These are phyloP conservation scores for Apomyelois bistriatella DNA, from an alignment of 2,888 invertebrate genomes.

Conservation along the genomic window DNA sequence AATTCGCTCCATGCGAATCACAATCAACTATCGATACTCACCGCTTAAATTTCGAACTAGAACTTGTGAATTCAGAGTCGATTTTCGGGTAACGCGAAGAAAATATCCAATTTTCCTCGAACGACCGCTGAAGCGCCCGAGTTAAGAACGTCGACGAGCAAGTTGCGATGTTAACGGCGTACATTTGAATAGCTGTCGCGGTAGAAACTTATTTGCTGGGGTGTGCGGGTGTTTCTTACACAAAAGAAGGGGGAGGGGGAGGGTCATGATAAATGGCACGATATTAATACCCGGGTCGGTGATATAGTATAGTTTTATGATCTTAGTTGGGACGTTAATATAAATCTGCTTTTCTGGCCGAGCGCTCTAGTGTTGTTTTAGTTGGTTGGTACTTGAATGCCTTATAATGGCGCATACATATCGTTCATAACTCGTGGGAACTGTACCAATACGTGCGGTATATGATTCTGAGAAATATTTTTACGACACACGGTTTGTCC, in stretches of 20 bases:
- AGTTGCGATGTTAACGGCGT: conserved; percentile 72
- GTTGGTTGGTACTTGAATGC: conserved; percentile 32
- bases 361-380: conserved; percentile 47
- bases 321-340: conserved; percentile 75
- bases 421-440: background rate
- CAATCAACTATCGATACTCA: conserved; percentile 37
- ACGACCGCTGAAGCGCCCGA: conserved; percentile 72
- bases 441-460: background rate
- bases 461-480: background rate
- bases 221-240: conserved; percentile 74
- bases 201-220: conserved; percentile 70
- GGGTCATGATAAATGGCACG: conserved; percentile 74
- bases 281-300: conserved; percentile 71
- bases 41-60: conserved; percentile 38
- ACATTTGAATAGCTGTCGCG: conserved; percentile 71
- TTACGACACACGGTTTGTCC: background rate
- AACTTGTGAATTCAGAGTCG: conserved; percentile 29
- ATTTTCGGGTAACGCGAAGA: conserved; percentile 31
- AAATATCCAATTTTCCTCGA: conserved; percentile 74
- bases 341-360: conserved; percentile 73
- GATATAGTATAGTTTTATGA: conserved; percentile 76
- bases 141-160: conserved; percentile 73
- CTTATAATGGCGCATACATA: conserved; percentile 11
- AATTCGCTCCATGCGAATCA: conserved; percentile 25
- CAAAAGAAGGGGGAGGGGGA: conserved; percentile 64